Base-by-base conservation (phyloP, 2,888 invertebrate species). In the Nemotelus nigrinus region DNA sequence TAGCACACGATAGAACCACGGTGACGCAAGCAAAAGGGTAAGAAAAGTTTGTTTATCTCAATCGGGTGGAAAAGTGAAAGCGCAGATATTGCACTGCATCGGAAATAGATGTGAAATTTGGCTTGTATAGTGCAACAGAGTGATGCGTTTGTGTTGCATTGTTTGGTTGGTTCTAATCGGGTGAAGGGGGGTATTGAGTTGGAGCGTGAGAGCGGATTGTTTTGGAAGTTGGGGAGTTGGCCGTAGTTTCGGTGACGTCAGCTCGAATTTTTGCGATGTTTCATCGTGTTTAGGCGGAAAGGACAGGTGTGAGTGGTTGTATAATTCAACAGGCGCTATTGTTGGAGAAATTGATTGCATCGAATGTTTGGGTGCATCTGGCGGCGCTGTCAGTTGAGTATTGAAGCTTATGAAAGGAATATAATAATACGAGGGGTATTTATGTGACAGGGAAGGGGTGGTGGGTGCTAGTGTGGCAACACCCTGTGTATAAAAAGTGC, bases 21-120 rank as follows among this genome's bases (percentile, higher is more conserved):
- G 71, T 72, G 71, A 72, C 71, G 71, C 71, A 72, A 72, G 71
- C 71, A 72, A 58, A 72, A 72, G 71, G 71, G 71, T 72, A 58
- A 72, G 71, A 57, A 72, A 72, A 72, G 55, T 57, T 55, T 72
- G 71, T 57, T 58, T 72, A 57, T 44, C 70, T 70, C 48, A 7
- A 8, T 72, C 8, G 45, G 45, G 58, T 57, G 58, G 45, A 72
- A 70, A 72, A 72, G 67, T 50, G 50, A 68, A 50, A 68, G 6
- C 47, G 5, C n/a, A 6, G 44, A 6, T 25, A 45, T 58, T 4
- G 58, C 65, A n/a, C 65, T 47, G 5, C 2, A 7, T 47, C 1
- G 65, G 25, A 25, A 25, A 25, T 25, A 25, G 25, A 25, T 25
- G 25, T 25, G 25, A 25, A 25, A 25, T 25, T 25, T 25, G 25